Conservation (phyloP, 2,797 vertebrate genomes). For the Aeoliscus strigatus region DNA sequence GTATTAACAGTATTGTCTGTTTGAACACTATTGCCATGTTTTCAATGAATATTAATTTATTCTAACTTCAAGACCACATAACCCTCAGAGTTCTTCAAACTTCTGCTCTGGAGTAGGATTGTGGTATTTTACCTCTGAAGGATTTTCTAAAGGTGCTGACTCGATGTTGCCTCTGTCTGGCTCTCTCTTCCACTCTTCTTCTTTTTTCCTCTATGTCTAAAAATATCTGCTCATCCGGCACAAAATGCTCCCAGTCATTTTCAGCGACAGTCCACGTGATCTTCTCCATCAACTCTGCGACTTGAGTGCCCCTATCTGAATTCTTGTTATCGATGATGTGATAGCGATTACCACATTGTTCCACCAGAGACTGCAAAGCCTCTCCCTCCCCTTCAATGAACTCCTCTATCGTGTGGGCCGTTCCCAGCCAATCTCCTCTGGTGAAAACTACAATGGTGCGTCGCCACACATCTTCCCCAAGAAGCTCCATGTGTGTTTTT, state of each 20-base stretch:
- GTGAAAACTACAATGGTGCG: slow-evolving; percentile 47
- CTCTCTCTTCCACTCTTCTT: slow-evolving; percentile 23
- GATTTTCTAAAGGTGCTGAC: slow-evolving; percentile 1
- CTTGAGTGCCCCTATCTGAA: slow-evolving; percentile 19
- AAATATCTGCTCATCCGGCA: slow-evolving; percentile 18
- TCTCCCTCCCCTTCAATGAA: slow-evolving; percentile 46
- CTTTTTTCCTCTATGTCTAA: slow-evolving; percentile 12
- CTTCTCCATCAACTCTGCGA: slow-evolving; percentile 46
- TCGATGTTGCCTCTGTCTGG: slow-evolving; percentile 20
- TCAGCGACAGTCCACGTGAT: slow-evolving; percentile 20
- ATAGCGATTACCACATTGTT: slow-evolving; percentile 49
- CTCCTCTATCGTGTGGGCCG: slow-evolving; percentile 43
- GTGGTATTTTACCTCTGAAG: no score
- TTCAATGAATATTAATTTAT: no score
- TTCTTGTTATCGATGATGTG: slow-evolving; percentile 51
- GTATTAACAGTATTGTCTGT: no score
- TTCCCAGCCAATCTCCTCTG: slow-evolving; percentile 48
- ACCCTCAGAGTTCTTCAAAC: no score
- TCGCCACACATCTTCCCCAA: slow-evolving; percentile 36
- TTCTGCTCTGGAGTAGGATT: no score
- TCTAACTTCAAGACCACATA: no score
- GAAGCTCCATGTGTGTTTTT: slow-evolving; percentile 41
- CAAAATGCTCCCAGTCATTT: slow-evolving; percentile 27
- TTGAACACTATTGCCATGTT: no score
- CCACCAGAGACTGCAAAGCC: slow-evolving; percentile 34